Conservation (phyloP, 2,888 invertebrate genomes). For the Slavum lentiscoides region DNA sequence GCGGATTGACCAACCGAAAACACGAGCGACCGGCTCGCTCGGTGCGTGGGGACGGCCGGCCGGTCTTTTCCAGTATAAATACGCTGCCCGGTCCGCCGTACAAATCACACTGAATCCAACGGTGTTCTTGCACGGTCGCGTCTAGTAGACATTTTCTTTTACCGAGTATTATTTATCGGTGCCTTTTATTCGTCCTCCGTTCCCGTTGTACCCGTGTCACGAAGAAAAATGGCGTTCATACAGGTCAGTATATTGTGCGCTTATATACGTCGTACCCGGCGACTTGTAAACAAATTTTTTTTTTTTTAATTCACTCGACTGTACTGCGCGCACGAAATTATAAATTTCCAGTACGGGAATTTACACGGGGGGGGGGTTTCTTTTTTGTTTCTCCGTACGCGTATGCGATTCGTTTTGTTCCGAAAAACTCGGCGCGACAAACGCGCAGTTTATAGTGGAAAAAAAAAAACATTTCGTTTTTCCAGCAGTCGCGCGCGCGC, state of each 20-base stretch:
- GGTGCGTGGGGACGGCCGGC: conserved; percentile 34
- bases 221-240: conserved; percentile 44
- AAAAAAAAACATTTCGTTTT: too few species aligned
- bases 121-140: conserved; percentile 43
- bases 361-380: too few species aligned
- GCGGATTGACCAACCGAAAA: conserved; percentile 37
- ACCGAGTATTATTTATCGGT: background rate
- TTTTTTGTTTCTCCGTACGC: too few species aligned
- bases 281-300: too few species aligned
- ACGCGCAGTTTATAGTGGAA: too few species aligned
- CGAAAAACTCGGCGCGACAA: too few species aligned
- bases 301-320: too few species aligned
- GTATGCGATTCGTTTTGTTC: too few species aligned
- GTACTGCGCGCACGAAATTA: background rate
- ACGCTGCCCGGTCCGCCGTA: background rate
- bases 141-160: background rate
- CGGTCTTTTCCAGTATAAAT: conserved; percentile 36
- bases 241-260: conserved; percentile 42
- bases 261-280: too few species aligned
- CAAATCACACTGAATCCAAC: conserved; percentile 44
- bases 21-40: conserved; percentile 5
- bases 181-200: background rate
- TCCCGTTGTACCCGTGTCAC: background rate
- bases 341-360: too few species aligned
- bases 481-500: too few species aligned